Base-by-base conservation (phyloP, 1,140 invertebrate genomes). In the Oscheius sp. region DNA sequence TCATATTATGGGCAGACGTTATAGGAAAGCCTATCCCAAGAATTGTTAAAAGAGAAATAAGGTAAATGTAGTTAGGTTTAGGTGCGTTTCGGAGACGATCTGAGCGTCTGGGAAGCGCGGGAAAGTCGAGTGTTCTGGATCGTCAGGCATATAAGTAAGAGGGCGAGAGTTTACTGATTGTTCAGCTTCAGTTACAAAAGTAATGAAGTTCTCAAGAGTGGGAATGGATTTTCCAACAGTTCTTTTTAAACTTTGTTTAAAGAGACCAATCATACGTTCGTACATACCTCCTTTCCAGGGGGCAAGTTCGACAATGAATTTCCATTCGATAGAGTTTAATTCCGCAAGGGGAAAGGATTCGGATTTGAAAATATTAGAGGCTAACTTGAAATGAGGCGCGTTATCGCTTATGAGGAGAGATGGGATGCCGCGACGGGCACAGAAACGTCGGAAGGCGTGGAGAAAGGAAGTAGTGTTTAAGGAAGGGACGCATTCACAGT, bases 241-340 rank as follows among this genome's bases (percentile, higher is more conserved):
- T 26, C 13, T 31, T 18, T 36, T 7, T n/a, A 72, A 15, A n/a
- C 2, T 31, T 59, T 10, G 2, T 52, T 74, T 74, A 2, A 45
- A 32, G 13, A 68, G 13, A 7, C 59, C 68, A 32, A 69, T 32
- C n/a, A 69, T n/a, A n/a, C 68, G 58, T 68, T 69, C 68, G 32
- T 69, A 69, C 3, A 69, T 13, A 7, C 68, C 68, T 67, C 62
- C 68, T 69, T 69, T 15, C 68, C 68, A 69, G 29, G 68, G 68
- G 20, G 68, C 55, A 69, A 10, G 15, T 26, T n/a, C 68, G 10
- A 42, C 10, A n/a, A 32, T 69, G 61, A 68, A 69, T 15, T 66
- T 66, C 61, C 61, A 68, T 3, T n/a, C 20, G 23, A 69, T 29
- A 18, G 20, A 7, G 3, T 32, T 26, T n/a, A 20, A 32, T 23